Conservation (phyloP, 2,797 vertebrate species). For the Paguma larvata region DNA sequence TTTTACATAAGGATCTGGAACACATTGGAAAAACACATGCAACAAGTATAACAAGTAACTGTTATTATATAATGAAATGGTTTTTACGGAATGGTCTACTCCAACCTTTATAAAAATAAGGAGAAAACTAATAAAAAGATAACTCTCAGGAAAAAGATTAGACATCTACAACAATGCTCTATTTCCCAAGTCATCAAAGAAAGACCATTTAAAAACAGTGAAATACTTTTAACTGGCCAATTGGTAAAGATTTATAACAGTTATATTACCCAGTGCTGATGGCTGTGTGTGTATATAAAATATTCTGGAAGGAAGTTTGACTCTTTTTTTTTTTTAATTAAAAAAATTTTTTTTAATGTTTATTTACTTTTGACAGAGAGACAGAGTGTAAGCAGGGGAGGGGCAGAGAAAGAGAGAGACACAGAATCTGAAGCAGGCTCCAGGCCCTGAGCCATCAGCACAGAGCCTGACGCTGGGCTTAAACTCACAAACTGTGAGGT, state of each 20-base stretch:
- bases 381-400: too few species aligned
- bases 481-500: too few species aligned
- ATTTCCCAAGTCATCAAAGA: neutral
- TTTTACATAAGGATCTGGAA: neutral
- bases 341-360: too few species aligned
- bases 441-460: too few species aligned
- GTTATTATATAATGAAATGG: neutral
- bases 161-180: neutral
- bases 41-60: neutral
- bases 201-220: neutral
- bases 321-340: too few species aligned
- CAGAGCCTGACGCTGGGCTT: too few species aligned
- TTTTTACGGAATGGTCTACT: neutral
- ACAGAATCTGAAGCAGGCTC: too few species aligned
- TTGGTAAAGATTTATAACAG: neutral
- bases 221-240: neutral
- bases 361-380: too few species aligned
- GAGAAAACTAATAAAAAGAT: neutral
- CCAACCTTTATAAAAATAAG: neutral
- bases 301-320: neutral
- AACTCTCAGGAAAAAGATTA: neutral
- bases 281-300: neutral
- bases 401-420: too few species aligned
- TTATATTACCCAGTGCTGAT: neutral
- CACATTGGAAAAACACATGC: neutral